Conservation (phyloP, 2,888 invertebrate species). For the Candidula unifasciata region DNA sequence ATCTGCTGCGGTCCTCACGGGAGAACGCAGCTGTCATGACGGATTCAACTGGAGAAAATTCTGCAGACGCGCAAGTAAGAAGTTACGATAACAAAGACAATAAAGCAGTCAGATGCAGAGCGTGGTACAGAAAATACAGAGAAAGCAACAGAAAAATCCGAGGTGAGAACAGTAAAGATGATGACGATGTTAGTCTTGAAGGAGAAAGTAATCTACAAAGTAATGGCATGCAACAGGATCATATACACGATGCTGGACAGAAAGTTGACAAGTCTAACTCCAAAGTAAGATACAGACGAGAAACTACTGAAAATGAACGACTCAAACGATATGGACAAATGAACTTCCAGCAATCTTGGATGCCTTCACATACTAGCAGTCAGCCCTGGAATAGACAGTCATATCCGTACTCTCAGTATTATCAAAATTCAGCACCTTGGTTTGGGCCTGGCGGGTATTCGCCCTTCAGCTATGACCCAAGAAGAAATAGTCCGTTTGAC, state of each 20-base stretch:
- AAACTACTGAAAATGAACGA: not conserved
- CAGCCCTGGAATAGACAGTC: not conserved
- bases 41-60: not conserved
- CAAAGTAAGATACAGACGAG: slow-evolving; percentile 3
- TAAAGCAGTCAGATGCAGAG: slow-evolving; percentile 33
- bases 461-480: no score
- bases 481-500: not conserved
- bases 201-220: not conserved
- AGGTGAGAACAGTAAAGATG: not conserved
- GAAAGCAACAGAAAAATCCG: not conserved
- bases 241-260: not conserved
- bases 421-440: not conserved
- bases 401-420: not conserved
- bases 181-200: not conserved
- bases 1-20: slow-evolving; percentile 27
- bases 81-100: not conserved
- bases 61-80: not conserved
- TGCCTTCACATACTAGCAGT: not conserved
- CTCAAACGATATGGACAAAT: not conserved
- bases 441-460: no score
- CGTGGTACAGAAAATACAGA: slow-evolving; percentile 23
- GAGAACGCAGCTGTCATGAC: not conserved
- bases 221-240: not conserved
- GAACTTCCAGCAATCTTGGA: not conserved
- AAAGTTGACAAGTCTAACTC: not conserved